These are phyloP conservation scores for Philonicus albiceps DNA, from an alignment of 2,888 invertebrate genomes.

Conservation along the genomic window DNA sequence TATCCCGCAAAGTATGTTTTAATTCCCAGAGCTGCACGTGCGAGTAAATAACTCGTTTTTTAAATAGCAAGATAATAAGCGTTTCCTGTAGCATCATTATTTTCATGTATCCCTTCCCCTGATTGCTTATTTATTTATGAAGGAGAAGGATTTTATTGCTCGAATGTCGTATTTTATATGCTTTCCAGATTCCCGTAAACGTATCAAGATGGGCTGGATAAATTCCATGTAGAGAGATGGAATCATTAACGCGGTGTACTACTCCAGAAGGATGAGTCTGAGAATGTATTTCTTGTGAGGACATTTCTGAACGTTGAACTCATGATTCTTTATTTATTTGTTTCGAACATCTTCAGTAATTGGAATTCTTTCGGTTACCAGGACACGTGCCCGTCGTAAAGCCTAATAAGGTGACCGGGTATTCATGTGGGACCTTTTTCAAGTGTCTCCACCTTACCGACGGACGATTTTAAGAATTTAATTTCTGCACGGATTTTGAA, in stretches of 20 bases:
- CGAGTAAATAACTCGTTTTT: background rate
- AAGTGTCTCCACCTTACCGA: background rate
- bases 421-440: background rate
- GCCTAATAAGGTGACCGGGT: conserved; percentile 3
- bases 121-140: background rate
- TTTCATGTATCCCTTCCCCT: background rate
- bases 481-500: background rate
- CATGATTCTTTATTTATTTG: background rate
- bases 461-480: background rate
- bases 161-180: background rate
- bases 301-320: background rate
- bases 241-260: background rate
- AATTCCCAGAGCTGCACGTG: background rate
- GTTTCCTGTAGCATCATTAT: background rate
- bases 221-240: background rate
- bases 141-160: background rate
- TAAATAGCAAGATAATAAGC: background rate
- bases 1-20: background rate
- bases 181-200: background rate
- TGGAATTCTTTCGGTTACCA: background rate
- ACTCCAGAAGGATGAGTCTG: background rate
- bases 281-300: background rate
- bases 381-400: background rate
- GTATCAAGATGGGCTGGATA: background rate
- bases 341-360: background rate